Percentiles rank a stretch among this genome's conserved stretches.
These are phyloP conservation scores for Piaya cayana DNA, from an alignment of 2,113 vertebrate species.

Conservation along the genomic window DNA sequence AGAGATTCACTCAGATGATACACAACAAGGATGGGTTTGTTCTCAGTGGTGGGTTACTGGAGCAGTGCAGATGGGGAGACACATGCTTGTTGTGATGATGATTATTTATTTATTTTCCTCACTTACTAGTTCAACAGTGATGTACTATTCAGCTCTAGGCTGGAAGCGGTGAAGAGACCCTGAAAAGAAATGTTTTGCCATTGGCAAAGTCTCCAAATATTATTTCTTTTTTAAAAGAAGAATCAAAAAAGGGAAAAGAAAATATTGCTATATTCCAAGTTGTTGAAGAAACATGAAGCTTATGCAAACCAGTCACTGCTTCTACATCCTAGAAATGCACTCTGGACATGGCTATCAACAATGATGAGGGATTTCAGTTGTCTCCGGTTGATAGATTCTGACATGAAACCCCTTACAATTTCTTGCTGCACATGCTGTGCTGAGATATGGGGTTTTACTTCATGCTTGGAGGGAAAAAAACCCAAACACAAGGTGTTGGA, in stretches of 20 bases:
- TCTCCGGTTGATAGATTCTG: not conserved
- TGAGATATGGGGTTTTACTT: not conserved
- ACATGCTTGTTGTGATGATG: not conserved
- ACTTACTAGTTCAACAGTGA: not conserved
- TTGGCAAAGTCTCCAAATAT: not conserved
- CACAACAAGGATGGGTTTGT: constrained; percentile 43
- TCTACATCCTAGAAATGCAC: not conserved
- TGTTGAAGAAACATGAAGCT: not conserved
- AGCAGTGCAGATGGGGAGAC: not conserved
- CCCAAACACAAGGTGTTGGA: not conserved
- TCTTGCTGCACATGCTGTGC: not conserved
- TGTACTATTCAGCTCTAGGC: not conserved
- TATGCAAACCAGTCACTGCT: not conserved
- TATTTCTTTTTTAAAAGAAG: not conserved
- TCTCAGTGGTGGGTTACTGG: not conserved
- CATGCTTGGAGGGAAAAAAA: not conserved
- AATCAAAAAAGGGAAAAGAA: not conserved
- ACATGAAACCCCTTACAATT: not conserved
- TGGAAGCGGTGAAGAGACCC: not conserved
- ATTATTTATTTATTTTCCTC: constrained; percentile 31
- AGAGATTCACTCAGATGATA: constrained; percentile 1
- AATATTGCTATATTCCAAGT: not conserved
- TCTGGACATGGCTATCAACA: not conserved
- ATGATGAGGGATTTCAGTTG: not conserved
- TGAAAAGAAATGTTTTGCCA: not conserved